phyloP scores from a whole-genome alignment of 2,888 invertebrate species.

The Rhagium mordax region DNA sequence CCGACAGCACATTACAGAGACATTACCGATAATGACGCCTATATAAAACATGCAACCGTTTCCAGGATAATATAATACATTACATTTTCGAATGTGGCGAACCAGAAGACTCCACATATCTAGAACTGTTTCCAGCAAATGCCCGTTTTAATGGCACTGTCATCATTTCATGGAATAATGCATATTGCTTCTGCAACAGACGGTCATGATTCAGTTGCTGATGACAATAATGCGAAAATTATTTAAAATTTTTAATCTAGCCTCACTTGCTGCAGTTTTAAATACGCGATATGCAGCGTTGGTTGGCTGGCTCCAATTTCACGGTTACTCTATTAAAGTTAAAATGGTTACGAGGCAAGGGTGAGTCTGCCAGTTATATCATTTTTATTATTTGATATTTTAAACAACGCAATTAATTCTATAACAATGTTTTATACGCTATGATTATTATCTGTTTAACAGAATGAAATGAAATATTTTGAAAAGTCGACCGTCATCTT shows the following conservation, averaged over 20 bases:
- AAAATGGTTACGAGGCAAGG: not conserved
- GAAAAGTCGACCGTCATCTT: too few relatives aligned
- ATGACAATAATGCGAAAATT: slow-evolving; percentile 32
- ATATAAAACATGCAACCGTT: slow-evolving; percentile 45
- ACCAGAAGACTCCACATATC: slow-evolving; percentile 4
- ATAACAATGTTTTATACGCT: too few relatives aligned
- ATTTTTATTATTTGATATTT: not conserved
- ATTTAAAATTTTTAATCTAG: slow-evolving; percentile 29
- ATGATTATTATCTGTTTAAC: too few relatives aligned
- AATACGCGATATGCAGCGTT: not conserved
- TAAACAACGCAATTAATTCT: too few relatives aligned
- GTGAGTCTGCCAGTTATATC: not conserved
- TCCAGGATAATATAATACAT: slow-evolving; percentile 2
- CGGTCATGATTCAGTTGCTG: slow-evolving; percentile 25
- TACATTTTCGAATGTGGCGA: slow-evolving; percentile 10
- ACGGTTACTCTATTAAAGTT: slow-evolving; percentile 2
- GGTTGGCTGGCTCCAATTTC: slow-evolving; percentile 25
- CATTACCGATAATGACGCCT: slow-evolving; percentile 48
- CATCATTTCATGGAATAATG: slow-evolving; percentile 14
- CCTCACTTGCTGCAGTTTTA: slow-evolving; percentile 6
- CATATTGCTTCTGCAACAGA: slow-evolving; percentile 26
- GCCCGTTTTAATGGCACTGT: slow-evolving; percentile 17
- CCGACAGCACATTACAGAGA: slow-evolving; percentile 35
- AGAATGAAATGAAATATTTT: too few relatives aligned
- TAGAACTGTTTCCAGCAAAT: slow-evolving; percentile 9